These are phyloP conservation scores for Ctena decussata DNA, from an alignment of 2,888 invertebrate genomes.

Conservation along the genomic window DNA sequence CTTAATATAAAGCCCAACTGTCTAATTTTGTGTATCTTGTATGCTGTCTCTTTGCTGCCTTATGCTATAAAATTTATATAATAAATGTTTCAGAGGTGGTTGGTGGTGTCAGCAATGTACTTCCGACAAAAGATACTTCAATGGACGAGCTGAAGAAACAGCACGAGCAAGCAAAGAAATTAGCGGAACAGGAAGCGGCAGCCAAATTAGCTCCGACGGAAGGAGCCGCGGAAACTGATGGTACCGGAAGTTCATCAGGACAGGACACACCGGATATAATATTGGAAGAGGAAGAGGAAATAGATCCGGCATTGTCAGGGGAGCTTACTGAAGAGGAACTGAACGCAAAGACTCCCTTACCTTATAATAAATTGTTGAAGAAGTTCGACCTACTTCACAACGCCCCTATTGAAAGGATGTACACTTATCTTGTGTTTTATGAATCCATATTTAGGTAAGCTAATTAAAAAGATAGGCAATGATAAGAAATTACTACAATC, in stretches of 20 bases:
- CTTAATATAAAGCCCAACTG: too few relatives aligned
- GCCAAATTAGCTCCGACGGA: conserved; percentile 48
- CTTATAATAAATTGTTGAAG: conserved; percentile 63
- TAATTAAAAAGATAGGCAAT: too few relatives aligned
- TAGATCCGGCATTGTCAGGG: conserved; percentile 52
- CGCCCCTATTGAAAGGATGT: conserved; percentile 60
- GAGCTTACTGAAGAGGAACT: conserved; percentile 61
- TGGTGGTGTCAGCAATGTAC: conserved; percentile 65
- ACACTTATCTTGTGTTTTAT: conserved; percentile 68
- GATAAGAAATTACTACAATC: too few relatives aligned
- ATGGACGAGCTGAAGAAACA: background rate
- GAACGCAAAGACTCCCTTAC: conserved; percentile 37
- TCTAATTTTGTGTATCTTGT: too few relatives aligned
- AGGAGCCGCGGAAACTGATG: background rate
- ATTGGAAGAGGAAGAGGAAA: conserved; percentile 29
- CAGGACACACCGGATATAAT: conserved; percentile 56
- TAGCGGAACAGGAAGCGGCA: conserved; percentile 55
- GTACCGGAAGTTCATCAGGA: conserved; percentile 3
- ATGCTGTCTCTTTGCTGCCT: too few relatives aligned
- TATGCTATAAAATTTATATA: too few relatives aligned
- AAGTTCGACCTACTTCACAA: conserved; percentile 61
- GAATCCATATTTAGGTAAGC: conserved; percentile 63
- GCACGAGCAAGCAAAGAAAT: conserved; percentile 45
- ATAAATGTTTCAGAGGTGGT: conserved; percentile 61
- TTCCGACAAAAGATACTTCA: conserved; percentile 48